Base-by-base conservation (phyloP, 2,797 vertebrate species). In the Cheirogaleus major region DNA sequence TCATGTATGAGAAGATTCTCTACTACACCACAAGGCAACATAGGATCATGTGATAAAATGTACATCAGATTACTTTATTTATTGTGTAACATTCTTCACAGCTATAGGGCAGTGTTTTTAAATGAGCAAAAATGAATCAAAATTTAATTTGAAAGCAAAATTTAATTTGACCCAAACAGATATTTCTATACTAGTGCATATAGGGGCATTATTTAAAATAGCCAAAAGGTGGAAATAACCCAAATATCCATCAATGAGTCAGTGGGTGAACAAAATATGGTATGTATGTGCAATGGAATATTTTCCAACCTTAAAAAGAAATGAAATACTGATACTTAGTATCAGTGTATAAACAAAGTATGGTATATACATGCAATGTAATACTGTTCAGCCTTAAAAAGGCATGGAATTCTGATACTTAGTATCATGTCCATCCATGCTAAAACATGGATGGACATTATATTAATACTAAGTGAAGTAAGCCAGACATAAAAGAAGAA, bases 191-290 rank as follows among this genome's bases (percentile, higher is more conserved):
- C n/a, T 41, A 32, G 1, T 70, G 38, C 35, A 72, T 11, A 12
- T 55, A 52, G 41, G 20, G n/a, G 13, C 22, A 23, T 30, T n/a
- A 30, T 18, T 32, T 9, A n/a, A 10, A 15, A 20, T 22, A 52
- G 18, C 20, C 41, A n/a, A 30, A 38, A 59, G 27, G 38, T 27
- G 3, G 12, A 30, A 25, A 23, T 22, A 20, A 27, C 32, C 2
- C 17, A 18, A 0, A 2, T 55, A n/a, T 7, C 22, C n/a, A 30
- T 1, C 2, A 4, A 4, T 50, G 20, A n/a, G 5, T 25, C 10
- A 63, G 9, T 43, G 20, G 1, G 18, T 50, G 50, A 52, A 18
- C 5, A 50, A 20, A 89, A 45, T 25, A 12, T 15, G 11, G 3
- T 32, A 27, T 38, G 9, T 14, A 14, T 15, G 14, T 13, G 10